Evolutionary conservation across 2,113 vertebrate genomes (phyloP).

Genomic region (Heptranchias perlo): DNA sequence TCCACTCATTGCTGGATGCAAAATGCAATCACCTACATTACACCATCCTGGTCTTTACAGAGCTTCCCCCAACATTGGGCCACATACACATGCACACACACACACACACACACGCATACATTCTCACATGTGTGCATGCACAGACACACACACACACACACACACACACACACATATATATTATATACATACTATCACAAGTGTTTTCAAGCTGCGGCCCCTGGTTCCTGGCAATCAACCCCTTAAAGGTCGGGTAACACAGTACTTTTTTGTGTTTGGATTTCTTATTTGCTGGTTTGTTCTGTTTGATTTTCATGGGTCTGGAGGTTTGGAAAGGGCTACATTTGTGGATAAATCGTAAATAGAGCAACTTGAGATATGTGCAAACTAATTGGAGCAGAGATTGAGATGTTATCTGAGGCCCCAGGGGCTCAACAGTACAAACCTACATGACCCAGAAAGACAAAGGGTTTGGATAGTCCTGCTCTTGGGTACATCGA

Average conservation of each 20-base stretch:
- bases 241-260: not conserved
- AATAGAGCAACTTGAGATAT: not conserved
- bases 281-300: not conserved
- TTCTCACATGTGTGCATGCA: too few relatives aligned
- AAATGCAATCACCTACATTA: too few relatives aligned
- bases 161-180: too few relatives aligned
- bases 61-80: too few relatives aligned
- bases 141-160: too few relatives aligned
- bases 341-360: not conserved
- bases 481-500: not conserved
- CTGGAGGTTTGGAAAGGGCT: not conserved
- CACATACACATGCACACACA: too few relatives aligned
- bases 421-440: not conserved
- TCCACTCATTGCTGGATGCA: not conserved
- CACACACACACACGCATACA: too few relatives aligned
- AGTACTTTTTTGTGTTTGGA: not conserved
- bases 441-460: not conserved
- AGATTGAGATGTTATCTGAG: not conserved
- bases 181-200: too few relatives aligned
- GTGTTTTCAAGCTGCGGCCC: not conserved
- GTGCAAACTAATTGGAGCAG: not conserved
- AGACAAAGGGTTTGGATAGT: not conserved
- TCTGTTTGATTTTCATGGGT: not conserved
- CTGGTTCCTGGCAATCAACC: not conserved
- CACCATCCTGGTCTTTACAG: too few relatives aligned